Conservation (phyloP, 2,888 invertebrate species). For the Drosophila prostipennis region DNA sequence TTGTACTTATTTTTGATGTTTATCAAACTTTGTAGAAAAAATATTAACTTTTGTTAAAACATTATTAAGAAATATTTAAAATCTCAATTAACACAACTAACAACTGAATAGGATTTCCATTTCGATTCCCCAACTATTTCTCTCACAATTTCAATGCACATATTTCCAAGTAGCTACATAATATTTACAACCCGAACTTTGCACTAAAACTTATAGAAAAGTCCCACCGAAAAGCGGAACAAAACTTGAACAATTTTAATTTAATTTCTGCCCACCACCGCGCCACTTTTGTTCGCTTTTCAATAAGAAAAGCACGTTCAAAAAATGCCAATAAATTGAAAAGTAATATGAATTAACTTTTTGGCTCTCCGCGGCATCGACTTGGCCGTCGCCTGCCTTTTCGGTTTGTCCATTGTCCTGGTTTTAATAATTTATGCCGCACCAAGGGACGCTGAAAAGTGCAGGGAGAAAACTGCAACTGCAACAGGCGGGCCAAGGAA, state of each 20-base stretch:
- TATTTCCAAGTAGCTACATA: constrained; percentile 22
- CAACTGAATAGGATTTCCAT: background rate
- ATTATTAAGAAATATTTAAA: too few species aligned
- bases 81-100: too few species aligned
- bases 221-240: constrained; percentile 10
- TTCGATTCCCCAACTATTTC: background rate
- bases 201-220: constrained; percentile 14
- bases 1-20: too few species aligned
- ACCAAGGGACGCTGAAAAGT: constrained; percentile 65
- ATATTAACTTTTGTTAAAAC: too few species aligned
- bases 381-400: constrained; percentile 2
- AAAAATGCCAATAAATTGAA: constrained; percentile 75
- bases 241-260: constrained; percentile 65
- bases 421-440: constrained; percentile 71
- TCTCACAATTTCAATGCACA: constrained; percentile 1
- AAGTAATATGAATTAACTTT: constrained; percentile 76
- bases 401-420: constrained; percentile 56
- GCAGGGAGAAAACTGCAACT: constrained; percentile 59
- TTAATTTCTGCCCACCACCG: constrained; percentile 49
- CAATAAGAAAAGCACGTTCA: constrained; percentile 49
- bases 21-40: too few species aligned
- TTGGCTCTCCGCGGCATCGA: constrained; percentile 46
- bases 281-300: constrained; percentile 34
- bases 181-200: constrained; percentile 25
- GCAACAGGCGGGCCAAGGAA: constrained; percentile 45